Base-by-base conservation (phyloP, 2,113 vertebrate genomes). In the Montifringilla adamsi region DNA sequence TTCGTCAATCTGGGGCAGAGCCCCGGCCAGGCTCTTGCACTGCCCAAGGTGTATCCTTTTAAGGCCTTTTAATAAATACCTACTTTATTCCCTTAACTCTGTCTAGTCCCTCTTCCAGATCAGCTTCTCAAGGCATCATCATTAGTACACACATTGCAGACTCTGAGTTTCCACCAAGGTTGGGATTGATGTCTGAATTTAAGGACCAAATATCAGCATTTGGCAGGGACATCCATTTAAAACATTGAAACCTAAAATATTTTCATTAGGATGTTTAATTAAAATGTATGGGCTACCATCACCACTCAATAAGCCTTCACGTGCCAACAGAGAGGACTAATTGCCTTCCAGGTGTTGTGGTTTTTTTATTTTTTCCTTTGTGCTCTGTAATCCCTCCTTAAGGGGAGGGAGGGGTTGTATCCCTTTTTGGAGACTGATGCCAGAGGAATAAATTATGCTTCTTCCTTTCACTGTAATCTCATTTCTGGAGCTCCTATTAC, bases 151-250 rank as follows among this genome's bases (percentile, higher is more conserved):
- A 9, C 6, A 31, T 44, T 31, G 8, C 10, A 47, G 8, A 39
- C 21, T 39, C 20, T 0, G 0, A 39, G 7, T 41, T 79, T 53
- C 39, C 53, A 23, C 41, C 10, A 55, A 31, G 23, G 5, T 9
- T 64, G n/a, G 10, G 21, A 74, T 24, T 0, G 0, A 53, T 24
- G 10, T 19, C 46, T 41, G 46, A 73, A 26, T 26, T 31, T n/a
- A 60, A 20, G 21, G n/a, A 59, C 59, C 33, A 67, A n/a, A 73
- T 9, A 59, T 14, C 26, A 59, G 20, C 21, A 12, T 80, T 35
- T 47, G n/a, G 12, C n/a, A 73, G 20, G 8, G 46, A 35, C 30
- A 37, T 35, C 14, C 7, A 27, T 23, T 59, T 47, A 35, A 85
- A 91, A 67, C 7, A 27, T 1, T 47, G 31, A 67, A 73, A 60